These are phyloP conservation scores for Trichomalopsis sarcophagae DNA, from an alignment of 1,140 invertebrate genomes.

Conservation along the genomic window DNA sequence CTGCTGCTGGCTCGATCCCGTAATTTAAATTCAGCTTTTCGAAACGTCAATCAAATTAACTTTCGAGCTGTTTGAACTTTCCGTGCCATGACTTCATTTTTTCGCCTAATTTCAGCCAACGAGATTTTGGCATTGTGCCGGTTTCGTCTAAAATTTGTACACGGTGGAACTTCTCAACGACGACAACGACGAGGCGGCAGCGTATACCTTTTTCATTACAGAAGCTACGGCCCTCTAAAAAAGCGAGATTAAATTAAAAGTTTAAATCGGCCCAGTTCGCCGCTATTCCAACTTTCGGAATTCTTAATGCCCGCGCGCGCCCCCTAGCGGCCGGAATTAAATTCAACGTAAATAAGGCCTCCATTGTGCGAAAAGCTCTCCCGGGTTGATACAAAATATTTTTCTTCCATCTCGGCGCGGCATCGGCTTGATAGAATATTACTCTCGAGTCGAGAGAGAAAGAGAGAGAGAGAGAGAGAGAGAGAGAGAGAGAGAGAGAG, in stretches of 20 bases:
- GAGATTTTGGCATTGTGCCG: slow-evolving; percentile 32
- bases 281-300: neutral
- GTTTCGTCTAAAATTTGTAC: neutral
- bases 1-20: neutral
- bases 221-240: neutral
- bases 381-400: slow-evolving; percentile 5
- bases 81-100: neutral
- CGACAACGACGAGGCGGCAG: neutral
- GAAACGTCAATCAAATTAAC: neutral
- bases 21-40: no score
- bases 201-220: neutral
- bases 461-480: neutral
- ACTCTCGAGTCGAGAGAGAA: neutral
- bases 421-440: neutral
- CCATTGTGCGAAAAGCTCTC: neutral
- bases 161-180: neutral
- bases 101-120: neutral
- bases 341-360: neutral
- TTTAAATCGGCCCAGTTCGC: neutral
- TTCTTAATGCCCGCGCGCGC: neutral
- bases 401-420: neutral
- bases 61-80: neutral
- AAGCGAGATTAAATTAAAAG: neutral
- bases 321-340: neutral
- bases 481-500: neutral